Base-by-base conservation (phyloP, 2,797 vertebrate species). In the Mus minutoides region DNA sequence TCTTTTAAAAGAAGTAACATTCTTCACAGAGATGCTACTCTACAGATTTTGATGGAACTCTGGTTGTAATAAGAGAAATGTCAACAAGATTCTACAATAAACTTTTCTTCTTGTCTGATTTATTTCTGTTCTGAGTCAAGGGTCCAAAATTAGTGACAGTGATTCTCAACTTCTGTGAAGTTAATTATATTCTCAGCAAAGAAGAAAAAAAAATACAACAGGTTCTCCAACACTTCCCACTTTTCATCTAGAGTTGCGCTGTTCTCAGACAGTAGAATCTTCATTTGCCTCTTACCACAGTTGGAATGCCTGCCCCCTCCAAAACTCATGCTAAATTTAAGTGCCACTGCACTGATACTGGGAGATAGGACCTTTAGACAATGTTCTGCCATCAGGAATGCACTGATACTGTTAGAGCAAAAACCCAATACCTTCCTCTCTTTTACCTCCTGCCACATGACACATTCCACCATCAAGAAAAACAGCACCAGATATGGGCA, bases 101-200 rank as follows among this genome's bases (percentile, higher is more conserved):
- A 29, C 19, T 82, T 76, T 91, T 94, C 80, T 67, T 88, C 64
- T 91, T 91, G 86, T 71, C 54, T 83, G 24, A 21, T 40, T 86
- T 88, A 80, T 80, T 77, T 92, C 46, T 92, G 21, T 40, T 92
- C 69, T 54, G 6, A 88, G 34, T 75, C 82, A 83, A 94, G 79
- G 83, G 78, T 94, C 49, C 43, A 91, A 96, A 95, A 91, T 90
- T 71, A 92, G 88, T 88, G 37, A 10, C 71, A 92, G n/a, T 54
- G 78, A 88, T 78, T 62, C 37, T 86, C 60, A 83, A 73, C 52
- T 67, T 92, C 82, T 94, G 52, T 75, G 82, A 92, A 69, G n/a
- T 90, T 97, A 96, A 83, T 87, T 92, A 78, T 58, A 92, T 76
- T 92, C 43, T 93, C 54, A 19, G 67, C 60, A 94, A 93, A 91